Conservation (phyloP, 2,888 invertebrate genomes). For the Altica lythri region DNA sequence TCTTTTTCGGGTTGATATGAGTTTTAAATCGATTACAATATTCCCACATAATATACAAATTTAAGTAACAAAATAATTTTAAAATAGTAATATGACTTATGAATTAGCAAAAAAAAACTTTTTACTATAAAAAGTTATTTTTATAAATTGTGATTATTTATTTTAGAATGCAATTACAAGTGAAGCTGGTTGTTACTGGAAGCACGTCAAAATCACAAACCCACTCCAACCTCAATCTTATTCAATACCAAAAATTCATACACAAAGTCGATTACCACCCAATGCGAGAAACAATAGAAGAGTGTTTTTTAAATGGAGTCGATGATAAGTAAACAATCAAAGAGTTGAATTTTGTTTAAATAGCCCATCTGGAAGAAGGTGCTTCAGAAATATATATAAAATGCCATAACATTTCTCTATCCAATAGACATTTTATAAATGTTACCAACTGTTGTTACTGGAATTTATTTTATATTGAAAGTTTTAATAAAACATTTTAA, state of each 20-base stretch:
- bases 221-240: conserved; percentile 42
- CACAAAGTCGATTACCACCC: conserved; percentile 42
- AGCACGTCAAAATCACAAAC: conserved; percentile 46
- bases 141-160: conserved; percentile 16
- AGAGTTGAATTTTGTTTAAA: neutral
- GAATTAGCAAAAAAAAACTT: no score
- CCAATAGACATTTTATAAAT: conserved; percentile 35
- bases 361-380: neutral
- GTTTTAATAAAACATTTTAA: conserved; percentile 7
- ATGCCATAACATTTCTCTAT: conserved; percentile 32
- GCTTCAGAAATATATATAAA: conserved; percentile 11
- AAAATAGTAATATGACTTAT: no score
- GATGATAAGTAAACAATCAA: conserved; percentile 21
- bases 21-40: no score
- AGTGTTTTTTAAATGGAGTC: conserved; percentile 40
- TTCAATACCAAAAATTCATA: conserved; percentile 39
- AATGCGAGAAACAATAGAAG: conserved; percentile 37
- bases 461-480: conserved; percentile 16
- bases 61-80: no score
- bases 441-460: conserved; percentile 18
- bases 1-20: no score
- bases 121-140: neutral
- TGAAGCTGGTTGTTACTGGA: conserved; percentile 52
- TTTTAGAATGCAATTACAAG: conserved; percentile 45
- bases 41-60: no score